These are phyloP conservation scores for Zoanthus sociatus DNA, from an alignment of 92 coral and sea anemone genomes.

Conservation along the genomic window DNA sequence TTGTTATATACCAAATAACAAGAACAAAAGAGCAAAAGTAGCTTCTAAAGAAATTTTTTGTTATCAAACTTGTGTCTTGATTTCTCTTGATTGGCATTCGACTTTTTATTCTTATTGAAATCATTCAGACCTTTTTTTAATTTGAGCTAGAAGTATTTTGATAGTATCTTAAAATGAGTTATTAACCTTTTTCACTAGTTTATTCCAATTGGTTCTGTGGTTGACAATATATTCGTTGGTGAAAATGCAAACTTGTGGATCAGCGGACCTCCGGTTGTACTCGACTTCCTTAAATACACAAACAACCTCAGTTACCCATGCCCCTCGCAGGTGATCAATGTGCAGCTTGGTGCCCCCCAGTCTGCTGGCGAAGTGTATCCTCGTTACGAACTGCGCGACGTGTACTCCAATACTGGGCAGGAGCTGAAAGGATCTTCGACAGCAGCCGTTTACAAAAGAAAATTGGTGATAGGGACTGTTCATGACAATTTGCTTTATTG, in stretches of 20 bases:
- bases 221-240: conserved; percentile 54
- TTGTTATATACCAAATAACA: too few relatives aligned
- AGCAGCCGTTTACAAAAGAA: conserved; percentile 76
- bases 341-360: conserved; percentile 35
- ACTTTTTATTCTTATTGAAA: too few relatives aligned
- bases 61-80: too few relatives aligned
- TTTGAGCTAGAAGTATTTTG: not conserved
- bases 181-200: not conserved
- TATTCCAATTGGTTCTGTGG: conserved; percentile 17
- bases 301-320: conserved; percentile 52
- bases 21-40: too few relatives aligned
- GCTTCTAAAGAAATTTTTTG: too few relatives aligned
- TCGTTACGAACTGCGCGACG: conserved; percentile 45
- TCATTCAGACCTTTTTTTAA: not conserved
- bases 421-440: conserved; percentile 51
- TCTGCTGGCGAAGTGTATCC: conserved; percentile 38
- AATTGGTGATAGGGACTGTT: conserved; percentile 78
- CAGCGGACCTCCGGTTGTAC: not conserved
- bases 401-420: conserved; percentile 45
- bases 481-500: conserved; percentile 84
- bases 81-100: too few relatives aligned
- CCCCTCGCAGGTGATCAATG: conserved; percentile 37
- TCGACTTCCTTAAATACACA: conserved; percentile 26
- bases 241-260: conserved; percentile 48
- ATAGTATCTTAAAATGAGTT: not conserved